Percentiles rank a stretch among this genome's conserved stretches.
phyloP scores from a whole-genome alignment of 2,888 invertebrate genomes.

The Phania funesta region DNA sequence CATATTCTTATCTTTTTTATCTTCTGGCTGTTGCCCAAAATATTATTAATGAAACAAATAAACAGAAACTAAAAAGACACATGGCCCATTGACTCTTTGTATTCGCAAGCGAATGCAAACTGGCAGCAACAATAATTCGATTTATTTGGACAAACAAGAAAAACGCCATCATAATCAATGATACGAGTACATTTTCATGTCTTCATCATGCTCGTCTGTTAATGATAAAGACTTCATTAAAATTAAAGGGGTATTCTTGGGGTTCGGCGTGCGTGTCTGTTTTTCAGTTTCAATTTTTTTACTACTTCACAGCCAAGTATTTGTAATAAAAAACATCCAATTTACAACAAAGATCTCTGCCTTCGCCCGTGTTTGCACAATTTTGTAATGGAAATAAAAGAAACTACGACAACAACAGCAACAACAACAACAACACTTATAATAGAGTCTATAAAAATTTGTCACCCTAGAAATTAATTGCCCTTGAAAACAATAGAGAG shows the following conservation, averaged over 20 bases:
- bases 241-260: slow-evolving; percentile 44
- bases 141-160: slow-evolving; percentile 40
- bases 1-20: slow-evolving; percentile 17
- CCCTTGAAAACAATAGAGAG: slow-evolving; percentile 74
- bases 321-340: slow-evolving; percentile 35
- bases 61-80: slow-evolving; percentile 49
- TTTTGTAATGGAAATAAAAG: slow-evolving; percentile 7
- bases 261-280: background rate
- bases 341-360: slow-evolving; percentile 52
- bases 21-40: slow-evolving; percentile 12
- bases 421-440: slow-evolving; percentile 30
- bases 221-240: slow-evolving; percentile 34
- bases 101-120: background rate
- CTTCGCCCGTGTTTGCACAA: slow-evolving; percentile 40
- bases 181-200: slow-evolving; percentile 32
- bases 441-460: slow-evolving; percentile 76
- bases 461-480: slow-evolving; percentile 79
- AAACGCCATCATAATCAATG: slow-evolving; percentile 19
- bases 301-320: slow-evolving; percentile 41
- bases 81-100: slow-evolving; percentile 61
- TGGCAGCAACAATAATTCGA: slow-evolving; percentile 50
- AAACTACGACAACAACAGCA: slow-evolving; percentile 17
- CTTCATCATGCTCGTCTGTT: background rate
- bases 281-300: background rate
- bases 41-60: slow-evolving; percentile 11